Evolutionary conservation across 2,113 vertebrate species (phyloP), one percentile per base, ranked within the genome.

Genomic region (Macquaria australasica): DNA sequence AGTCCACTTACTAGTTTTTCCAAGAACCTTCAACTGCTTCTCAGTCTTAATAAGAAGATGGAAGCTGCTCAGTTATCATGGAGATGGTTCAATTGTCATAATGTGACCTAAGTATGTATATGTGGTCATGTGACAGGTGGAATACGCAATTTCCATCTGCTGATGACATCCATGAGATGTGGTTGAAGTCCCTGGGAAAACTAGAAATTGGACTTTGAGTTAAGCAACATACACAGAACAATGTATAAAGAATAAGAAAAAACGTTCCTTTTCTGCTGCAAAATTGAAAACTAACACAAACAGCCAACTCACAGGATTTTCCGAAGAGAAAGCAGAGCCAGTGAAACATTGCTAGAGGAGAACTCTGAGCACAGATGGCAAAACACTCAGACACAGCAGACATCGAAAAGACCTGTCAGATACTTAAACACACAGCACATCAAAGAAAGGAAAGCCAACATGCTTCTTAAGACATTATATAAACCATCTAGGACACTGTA

Each of bases 351-450:
- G 56, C n/a, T 55, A 21, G n/a, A 64, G 23, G 7, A 51, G 34
- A 77, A 62, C 45, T 34, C 51, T 53, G 51, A 78, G 9, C 43
- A 45, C 81, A 86, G 75, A 84, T 87, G 88, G 86, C 75, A 53
- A 84, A 89, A 73, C 74, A 59, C 66, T 91, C 72, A 76, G 67
- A 73, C 31, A 8, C 21, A 53, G 76, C 21, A 41, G 50, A 82
- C 9, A 6, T 80, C 72, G 60, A 86, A 86, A 87, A 79, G 73
- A 58, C 45, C 69, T 67, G 73, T 64, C 71, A 31, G 58, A 84
- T 21, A 43, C 48, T 78, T 64, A 75, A 70, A 82, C 72, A 68
- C 50, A 58, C 41, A 74, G 48, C 45, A 78, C 64, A 73, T 83
- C 66, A 72, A 85, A 86, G 79, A 53, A 55, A 50, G 53, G 56